Evolutionary conservation across 2,113 vertebrate genomes (phyloP).

Genomic region (Perca schrenkii): DNA sequence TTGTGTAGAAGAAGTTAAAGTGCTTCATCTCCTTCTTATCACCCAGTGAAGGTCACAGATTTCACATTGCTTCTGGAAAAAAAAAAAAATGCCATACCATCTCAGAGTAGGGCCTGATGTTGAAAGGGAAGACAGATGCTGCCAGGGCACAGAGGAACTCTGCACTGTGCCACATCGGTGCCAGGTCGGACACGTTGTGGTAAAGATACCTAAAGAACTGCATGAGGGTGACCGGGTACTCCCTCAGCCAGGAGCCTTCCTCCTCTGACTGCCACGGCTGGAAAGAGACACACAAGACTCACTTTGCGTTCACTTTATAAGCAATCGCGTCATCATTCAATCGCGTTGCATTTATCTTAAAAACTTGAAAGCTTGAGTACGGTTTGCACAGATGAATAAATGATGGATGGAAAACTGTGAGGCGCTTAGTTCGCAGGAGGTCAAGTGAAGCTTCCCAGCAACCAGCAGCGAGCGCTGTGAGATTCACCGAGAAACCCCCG

Average conservation of each 20-base stretch:
- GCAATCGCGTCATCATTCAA: too few relatives aligned
- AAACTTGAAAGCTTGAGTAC: too few relatives aligned
- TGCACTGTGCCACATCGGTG: constrained; percentile 95
- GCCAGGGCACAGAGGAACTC: constrained; percentile 96
- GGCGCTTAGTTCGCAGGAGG: neutral
- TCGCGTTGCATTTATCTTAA: too few relatives aligned
- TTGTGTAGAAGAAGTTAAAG: too few relatives aligned
- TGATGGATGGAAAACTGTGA: neutral
- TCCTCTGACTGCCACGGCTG: constrained; percentile 99
- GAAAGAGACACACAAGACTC: neutral
- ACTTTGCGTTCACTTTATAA: too few relatives aligned
- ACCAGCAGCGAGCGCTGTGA: neutral
- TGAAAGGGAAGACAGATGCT: constrained; percentile 96
- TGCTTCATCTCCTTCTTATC: neutral
- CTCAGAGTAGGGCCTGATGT: constrained; percentile 97
- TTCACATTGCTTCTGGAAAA: neutral
- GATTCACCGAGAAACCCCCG: neutral
- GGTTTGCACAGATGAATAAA: too few relatives aligned
- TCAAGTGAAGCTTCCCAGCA: constrained; percentile 6
- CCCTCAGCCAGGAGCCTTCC: constrained; percentile 97
- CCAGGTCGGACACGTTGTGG: constrained; percentile 95
- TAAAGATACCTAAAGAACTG: constrained; percentile 98
- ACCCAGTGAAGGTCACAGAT: neutral
- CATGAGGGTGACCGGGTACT: constrained; percentile 98
- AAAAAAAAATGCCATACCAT: constrained; percentile 86